A percentile compares a stretch with the other conserved stretches of the same genome.
phyloP scores from a whole-genome alignment of 2,888 invertebrate species.

The Euproctis similis region DNA sequence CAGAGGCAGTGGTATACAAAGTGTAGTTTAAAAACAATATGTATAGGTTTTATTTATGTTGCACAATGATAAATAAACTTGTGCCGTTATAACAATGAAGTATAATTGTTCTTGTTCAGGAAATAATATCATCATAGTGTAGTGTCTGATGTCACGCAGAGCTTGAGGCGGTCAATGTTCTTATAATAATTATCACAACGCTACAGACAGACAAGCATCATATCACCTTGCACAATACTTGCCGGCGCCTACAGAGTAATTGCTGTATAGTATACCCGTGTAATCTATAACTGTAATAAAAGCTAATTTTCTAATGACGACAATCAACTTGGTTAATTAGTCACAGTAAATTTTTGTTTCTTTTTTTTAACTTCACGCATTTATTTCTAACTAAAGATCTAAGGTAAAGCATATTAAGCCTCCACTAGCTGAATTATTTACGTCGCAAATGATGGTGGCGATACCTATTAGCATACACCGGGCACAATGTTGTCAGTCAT shows the following conservation, averaged over 20 bases:
- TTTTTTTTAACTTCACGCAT: too few species aligned
- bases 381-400: too few species aligned
- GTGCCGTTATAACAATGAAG: conserved; percentile 32
- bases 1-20: neutral
- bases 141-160: conserved; percentile 38
- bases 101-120: conserved; percentile 41
- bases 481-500: too few species aligned
- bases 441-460: too few species aligned
- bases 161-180: conserved; percentile 50
- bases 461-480: too few species aligned
- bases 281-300: conserved; percentile 28
- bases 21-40: conserved; percentile 18
- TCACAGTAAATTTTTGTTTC: too few species aligned
- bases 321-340: too few species aligned
- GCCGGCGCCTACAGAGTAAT: conserved; percentile 29
- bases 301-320: too few species aligned
- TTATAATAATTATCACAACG: conserved; percentile 40
- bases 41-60: conserved; percentile 9
- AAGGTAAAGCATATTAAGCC: too few species aligned
- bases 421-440: too few species aligned
- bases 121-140: conserved; percentile 33
- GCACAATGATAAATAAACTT: conserved; percentile 25
- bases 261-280: conserved; percentile 25
- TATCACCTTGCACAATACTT: conserved; percentile 45
- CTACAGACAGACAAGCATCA: conserved; percentile 22